These are phyloP conservation scores for Melanocharis versteri DNA, from an alignment of 2,113 vertebrate genomes.

Conservation along the genomic window DNA sequence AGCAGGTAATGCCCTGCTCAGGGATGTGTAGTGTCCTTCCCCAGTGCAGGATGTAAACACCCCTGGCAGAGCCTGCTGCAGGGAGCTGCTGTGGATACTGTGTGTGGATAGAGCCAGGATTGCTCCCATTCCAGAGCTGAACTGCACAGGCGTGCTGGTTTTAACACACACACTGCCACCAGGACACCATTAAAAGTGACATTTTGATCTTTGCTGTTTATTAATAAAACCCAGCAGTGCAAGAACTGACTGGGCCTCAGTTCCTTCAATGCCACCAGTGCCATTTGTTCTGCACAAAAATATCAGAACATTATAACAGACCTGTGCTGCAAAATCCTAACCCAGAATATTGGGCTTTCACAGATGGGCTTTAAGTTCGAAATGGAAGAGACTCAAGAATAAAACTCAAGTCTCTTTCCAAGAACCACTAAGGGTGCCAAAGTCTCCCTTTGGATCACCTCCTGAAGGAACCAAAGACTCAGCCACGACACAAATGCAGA, in stretches of 20 bases:
- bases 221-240: not conserved
- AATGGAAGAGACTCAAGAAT: not conserved
- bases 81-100: rapidly evolving
- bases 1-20: not conserved
- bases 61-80: not conserved
- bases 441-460: not conserved
- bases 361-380: not conserved
- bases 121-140: not conserved
- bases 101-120: rapidly evolving
- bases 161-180: not conserved
- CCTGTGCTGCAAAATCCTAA: not conserved
- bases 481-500: not conserved
- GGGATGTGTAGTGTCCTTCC: not conserved
- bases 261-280: not conserved
- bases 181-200: not conserved
- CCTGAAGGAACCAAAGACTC: not conserved
- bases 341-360: not conserved
- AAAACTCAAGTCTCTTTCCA: not conserved
- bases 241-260: not conserved
- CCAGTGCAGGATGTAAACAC: not conserved
- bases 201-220: not conserved
- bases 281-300: not conserved
- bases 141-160: not conserved
- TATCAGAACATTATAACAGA: not conserved
- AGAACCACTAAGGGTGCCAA: not conserved